Conservation (phyloP, 2,888 invertebrate genomes). For the Argyresthia goedartella region DNA sequence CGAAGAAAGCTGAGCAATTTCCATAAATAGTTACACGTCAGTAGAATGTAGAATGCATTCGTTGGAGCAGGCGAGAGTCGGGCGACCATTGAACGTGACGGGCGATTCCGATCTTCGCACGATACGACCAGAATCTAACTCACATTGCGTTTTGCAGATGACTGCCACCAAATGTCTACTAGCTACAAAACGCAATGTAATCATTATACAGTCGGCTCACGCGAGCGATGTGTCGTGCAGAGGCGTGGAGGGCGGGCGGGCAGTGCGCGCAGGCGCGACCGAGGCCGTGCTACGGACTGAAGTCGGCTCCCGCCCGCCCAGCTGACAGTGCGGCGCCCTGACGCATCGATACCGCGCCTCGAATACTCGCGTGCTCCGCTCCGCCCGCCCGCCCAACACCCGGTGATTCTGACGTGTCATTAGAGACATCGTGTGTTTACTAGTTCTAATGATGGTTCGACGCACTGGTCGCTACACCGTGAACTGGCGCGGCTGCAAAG, state of each 20-base stretch:
- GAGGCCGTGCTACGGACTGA: slow-evolving; percentile 22
- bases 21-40: slow-evolving; percentile 5
- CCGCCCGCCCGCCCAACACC: not conserved
- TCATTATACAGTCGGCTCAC: not conserved
- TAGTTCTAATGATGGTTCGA: slow-evolving; percentile 54
- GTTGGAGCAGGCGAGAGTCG: not conserved
- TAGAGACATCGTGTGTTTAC: slow-evolving; percentile 8
- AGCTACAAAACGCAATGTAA: too few relatives aligned
- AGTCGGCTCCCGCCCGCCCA: slow-evolving; percentile 20
- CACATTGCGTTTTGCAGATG: too few relatives aligned
- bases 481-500: slow-evolving; percentile 64
- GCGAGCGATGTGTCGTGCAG: slow-evolving; percentile 9
- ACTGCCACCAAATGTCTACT: too few relatives aligned
- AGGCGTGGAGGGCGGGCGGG: slow-evolving; percentile 43
- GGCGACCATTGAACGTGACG: slow-evolving; percentile 12
- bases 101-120: too few relatives aligned
- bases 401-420: not conserved
- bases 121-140: too few relatives aligned
- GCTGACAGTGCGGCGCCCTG: slow-evolving; percentile 15
- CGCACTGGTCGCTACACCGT: slow-evolving; percentile 66
- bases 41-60: not conserved
- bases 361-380: not conserved
- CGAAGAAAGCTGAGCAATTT: not conserved
- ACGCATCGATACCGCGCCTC: not conserved
- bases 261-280: slow-evolving; percentile 22